Percentiles rank a stretch among this genome's conserved stretches.
These are phyloP conservation scores for Dendroctonus valens DNA, from an alignment of 1,140 invertebrate species.

Conservation along the genomic window DNA sequence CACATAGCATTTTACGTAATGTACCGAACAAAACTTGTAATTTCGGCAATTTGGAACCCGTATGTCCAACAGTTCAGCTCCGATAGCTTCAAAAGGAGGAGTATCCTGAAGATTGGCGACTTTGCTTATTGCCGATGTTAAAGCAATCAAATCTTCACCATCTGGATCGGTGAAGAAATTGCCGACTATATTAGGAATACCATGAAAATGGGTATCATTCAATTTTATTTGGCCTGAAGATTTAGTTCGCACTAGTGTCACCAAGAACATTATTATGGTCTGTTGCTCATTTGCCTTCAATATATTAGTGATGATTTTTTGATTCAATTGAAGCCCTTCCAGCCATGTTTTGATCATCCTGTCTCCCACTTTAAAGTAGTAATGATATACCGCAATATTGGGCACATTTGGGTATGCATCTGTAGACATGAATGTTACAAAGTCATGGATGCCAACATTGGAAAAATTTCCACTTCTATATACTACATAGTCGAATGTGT, in stretches of 20 bases:
- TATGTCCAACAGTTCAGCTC: conserved; percentile 60
- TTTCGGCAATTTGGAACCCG: conserved; percentile 64
- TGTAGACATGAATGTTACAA: conserved; percentile 33
- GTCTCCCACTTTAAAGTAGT: conserved; percentile 36
- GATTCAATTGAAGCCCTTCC: conserved; percentile 21
- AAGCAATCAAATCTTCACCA: conserved; percentile 45
- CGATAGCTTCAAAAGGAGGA: conserved; percentile 47
- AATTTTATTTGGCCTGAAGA: conserved; percentile 59
- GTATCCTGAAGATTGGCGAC: conserved; percentile 42
- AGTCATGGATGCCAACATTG: conserved; percentile 33
- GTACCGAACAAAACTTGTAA: conserved; percentile 61
- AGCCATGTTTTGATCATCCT: conserved; percentile 27
- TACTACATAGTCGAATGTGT: conserved; percentile 37
- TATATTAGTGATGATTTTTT: conserved; percentile 16
- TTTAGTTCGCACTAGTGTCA: conserved; percentile 70
- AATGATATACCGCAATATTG: conserved; percentile 33
- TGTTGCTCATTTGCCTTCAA: conserved; percentile 24
- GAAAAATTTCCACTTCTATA: conserved; percentile 32
- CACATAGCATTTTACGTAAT: conserved; percentile 46
- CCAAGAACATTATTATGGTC: conserved; percentile 47
- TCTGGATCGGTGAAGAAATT: conserved; percentile 59
- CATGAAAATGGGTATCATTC: conserved; percentile 58
- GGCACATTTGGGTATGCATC: conserved; percentile 18
- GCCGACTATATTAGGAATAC: conserved; percentile 62
- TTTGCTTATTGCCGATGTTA: conserved; percentile 44